phyloP scores from a whole-genome alignment of 2,113 vertebrate genomes.

The Chinchilla lanigera region DNA sequence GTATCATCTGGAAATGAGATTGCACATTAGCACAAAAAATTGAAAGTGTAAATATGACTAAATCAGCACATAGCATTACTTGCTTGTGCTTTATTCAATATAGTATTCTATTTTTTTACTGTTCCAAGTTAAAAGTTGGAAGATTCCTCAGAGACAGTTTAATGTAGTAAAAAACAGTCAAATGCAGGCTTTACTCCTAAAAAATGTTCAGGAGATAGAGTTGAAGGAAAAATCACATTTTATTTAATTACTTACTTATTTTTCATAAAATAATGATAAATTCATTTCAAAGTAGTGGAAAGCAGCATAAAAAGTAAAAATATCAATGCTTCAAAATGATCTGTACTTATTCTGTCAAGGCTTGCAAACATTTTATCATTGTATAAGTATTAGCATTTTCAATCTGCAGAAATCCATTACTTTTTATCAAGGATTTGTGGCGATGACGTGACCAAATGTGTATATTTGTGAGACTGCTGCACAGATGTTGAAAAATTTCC shows the following conservation, averaged over 20 bases:
- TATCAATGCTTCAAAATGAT: background rate
- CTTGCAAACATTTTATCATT: background rate
- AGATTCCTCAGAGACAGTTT: background rate
- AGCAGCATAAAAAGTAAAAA: background rate
- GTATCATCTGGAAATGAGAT: background rate
- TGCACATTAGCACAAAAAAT: background rate
- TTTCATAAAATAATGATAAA: background rate
- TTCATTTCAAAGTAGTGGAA: background rate
- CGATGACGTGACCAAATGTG: background rate
- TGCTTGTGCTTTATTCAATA: background rate
- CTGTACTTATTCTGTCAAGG: background rate
- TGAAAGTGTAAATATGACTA: constrained; percentile 56
- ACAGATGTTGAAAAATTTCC: background rate
- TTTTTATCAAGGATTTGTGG: background rate
- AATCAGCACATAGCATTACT: background rate
- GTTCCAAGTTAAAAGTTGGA: background rate
- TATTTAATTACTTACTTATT: background rate
- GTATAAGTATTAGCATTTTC: background rate
- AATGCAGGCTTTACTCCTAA: background rate
- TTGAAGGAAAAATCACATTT: background rate
- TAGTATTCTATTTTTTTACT: background rate
- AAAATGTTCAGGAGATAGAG: background rate
- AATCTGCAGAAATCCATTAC: background rate
- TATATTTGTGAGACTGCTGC: background rate
- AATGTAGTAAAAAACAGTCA: background rate